These are phyloP conservation scores for Drosophila histrio DNA, from an alignment of 2,888 invertebrate genomes.

Conservation along the genomic window DNA sequence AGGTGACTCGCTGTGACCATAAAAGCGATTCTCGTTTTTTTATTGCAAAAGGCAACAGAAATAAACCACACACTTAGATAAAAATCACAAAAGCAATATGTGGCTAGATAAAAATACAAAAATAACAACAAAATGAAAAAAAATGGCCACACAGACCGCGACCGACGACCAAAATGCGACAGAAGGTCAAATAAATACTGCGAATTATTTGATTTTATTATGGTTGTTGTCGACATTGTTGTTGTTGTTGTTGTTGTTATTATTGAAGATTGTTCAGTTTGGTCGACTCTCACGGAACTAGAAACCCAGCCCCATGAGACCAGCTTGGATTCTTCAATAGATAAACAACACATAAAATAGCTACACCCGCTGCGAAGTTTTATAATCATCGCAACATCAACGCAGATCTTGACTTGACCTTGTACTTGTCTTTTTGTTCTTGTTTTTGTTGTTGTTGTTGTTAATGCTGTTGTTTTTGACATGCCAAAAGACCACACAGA, in stretches of 20 bases:
- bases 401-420: slow-evolving; percentile 53
- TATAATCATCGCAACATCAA: slow-evolving; percentile 34
- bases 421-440: slow-evolving; percentile 41
- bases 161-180: slow-evolving; percentile 49
- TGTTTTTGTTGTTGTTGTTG: background rate
- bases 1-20: slow-evolving; percentile 78
- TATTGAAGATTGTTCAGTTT: slow-evolving; percentile 32
- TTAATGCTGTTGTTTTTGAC: slow-evolving; percentile 1
- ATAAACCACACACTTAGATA: slow-evolving; percentile 80
- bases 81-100: slow-evolving; percentile 83
- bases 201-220: slow-evolving; percentile 62
- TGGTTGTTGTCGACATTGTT: slow-evolving; percentile 23
- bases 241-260: slow-evolving; percentile 25
- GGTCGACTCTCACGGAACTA: slow-evolving; percentile 65
- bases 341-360: slow-evolving; percentile 35
- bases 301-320: background rate
- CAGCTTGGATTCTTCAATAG: slow-evolving; percentile 34
- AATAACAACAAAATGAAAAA: slow-evolving; percentile 11
- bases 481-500: slow-evolving; percentile 42
- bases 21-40: slow-evolving; percentile 72
- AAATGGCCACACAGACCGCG: slow-evolving; percentile 55
- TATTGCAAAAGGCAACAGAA: slow-evolving; percentile 71
- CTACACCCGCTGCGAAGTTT: slow-evolving; percentile 67
- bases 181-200: slow-evolving; percentile 74
- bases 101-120: slow-evolving; percentile 78